Conservation (phyloP, 2,888 invertebrate species). For the Apamea sordens region DNA sequence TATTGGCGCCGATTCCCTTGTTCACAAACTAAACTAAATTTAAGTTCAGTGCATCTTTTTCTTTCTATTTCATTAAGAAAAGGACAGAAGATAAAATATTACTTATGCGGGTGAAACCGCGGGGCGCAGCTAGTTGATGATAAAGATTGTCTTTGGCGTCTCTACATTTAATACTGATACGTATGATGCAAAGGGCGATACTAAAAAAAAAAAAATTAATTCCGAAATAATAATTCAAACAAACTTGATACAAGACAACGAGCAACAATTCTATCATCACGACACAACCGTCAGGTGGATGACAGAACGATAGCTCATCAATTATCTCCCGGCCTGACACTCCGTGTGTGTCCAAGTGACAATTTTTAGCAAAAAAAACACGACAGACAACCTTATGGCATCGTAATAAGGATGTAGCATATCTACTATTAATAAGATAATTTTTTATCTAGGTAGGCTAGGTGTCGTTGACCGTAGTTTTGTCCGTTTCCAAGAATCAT, state of each 20-base stretch:
- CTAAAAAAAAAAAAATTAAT: constrained; percentile 16
- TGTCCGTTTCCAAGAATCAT: constrained; percentile 59
- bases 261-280: constrained; percentile 70
- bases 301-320: constrained; percentile 77
- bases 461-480: constrained; percentile 70
- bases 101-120: no score
- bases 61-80: no score
- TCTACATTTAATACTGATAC: background rate
- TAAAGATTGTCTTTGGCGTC: background rate
- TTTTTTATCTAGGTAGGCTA: constrained; percentile 70
- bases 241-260: constrained; percentile 39
- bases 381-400: constrained; percentile 62
- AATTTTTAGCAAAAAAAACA: constrained; percentile 42
- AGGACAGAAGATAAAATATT: no score
- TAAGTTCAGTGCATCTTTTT: no score
- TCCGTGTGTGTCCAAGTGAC: constrained; percentile 74
- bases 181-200: background rate
- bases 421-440: constrained; percentile 37
- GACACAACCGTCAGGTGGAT: constrained; percentile 67
- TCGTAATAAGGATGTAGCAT: constrained; percentile 51
- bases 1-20: no score
- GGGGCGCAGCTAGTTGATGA: no score
- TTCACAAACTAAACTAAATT: no score
- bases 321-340: constrained; percentile 83
- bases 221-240: constrained; percentile 35